phyloP scores from a whole-genome alignment of 2,797 vertebrate species.

The Pterois miles region DNA sequence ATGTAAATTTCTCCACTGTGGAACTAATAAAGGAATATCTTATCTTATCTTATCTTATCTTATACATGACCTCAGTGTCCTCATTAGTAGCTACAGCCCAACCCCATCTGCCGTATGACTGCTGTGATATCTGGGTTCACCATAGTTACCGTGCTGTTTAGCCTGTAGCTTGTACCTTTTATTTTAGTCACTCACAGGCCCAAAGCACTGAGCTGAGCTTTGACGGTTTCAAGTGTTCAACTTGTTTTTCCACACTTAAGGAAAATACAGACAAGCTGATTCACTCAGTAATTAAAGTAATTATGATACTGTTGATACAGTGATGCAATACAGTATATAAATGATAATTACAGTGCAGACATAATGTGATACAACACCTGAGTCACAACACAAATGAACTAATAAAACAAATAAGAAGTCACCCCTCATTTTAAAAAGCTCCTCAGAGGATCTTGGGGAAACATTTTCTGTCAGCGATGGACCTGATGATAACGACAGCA shows the following conservation, averaged over 20 bases:
- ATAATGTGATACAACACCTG: background rate
- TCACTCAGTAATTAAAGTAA: slow-evolving; percentile 3
- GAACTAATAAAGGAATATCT: no score
- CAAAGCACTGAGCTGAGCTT: background rate
- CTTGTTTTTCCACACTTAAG: background rate
- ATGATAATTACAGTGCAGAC: background rate
- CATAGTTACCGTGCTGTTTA: background rate
- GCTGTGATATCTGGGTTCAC: background rate
- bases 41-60: no score
- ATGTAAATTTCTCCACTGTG: no score
- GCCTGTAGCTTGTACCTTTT: background rate
- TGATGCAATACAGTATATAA: background rate
- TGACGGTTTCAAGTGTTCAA: background rate
- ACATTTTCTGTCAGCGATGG: slow-evolving; percentile 22
- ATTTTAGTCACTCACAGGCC: background rate
- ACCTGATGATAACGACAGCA: background rate
- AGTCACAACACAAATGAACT: background rate
- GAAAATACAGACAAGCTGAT: background rate
- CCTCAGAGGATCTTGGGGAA: background rate
- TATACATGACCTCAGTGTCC: background rate
- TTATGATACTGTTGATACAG: background rate
- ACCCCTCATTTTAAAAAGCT: slow-evolving; percentile 24
- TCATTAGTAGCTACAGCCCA: background rate
- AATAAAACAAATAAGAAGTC: slow-evolving; percentile 6
- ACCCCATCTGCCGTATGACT: background rate